Percentiles rank a stretch among this genome's conserved stretches.
Conservation (phyloP, 2,888 invertebrate genomes). For the Hydraecia micacea region DNA sequence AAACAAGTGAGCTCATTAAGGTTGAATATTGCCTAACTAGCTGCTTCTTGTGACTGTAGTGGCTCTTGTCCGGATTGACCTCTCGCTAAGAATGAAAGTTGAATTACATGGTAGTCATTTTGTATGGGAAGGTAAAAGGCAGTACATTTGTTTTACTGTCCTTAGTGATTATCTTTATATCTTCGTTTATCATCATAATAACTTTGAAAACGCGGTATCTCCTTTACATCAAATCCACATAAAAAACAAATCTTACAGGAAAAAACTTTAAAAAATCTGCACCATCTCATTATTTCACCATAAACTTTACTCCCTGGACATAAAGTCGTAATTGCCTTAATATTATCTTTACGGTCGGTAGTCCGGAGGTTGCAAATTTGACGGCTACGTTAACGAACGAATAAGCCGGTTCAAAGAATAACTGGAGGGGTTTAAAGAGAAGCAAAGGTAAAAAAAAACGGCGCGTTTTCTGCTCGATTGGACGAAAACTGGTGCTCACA, state of each 20-base stretch:
- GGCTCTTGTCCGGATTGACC: background rate
- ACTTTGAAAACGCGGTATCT: conserved; percentile 10
- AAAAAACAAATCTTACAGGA: conserved; percentile 45
- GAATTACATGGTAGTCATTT: conserved; percentile 1
- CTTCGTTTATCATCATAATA: background rate
- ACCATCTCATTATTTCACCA: background rate
- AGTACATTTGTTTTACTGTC: background rate
- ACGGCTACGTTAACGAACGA: conserved; percentile 77
- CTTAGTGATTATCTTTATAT: background rate
- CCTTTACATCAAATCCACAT: conserved; percentile 19
- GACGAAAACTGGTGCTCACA: conserved; percentile 77
- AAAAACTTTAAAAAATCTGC: conserved; percentile 38
- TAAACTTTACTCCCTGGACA: conserved; percentile 24
- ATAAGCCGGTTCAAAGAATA: conserved; percentile 81
- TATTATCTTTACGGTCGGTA: background rate
- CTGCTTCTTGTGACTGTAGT: conserved; percentile 19
- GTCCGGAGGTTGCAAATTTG: conserved; percentile 60
- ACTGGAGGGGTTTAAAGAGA: conserved; percentile 70
- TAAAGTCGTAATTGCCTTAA: conserved; percentile 41
- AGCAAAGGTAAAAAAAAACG: conserved; percentile 75
- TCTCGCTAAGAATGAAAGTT: conserved; percentile 8
- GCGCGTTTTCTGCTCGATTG: conserved; percentile 79
- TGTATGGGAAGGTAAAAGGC: background rate
- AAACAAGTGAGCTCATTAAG: conserved; percentile 43
- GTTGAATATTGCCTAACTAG: conserved; percentile 42